Evolutionary conservation across 2,113 vertebrate species (phyloP).

Genomic region (Arenaria interpres): DNA sequence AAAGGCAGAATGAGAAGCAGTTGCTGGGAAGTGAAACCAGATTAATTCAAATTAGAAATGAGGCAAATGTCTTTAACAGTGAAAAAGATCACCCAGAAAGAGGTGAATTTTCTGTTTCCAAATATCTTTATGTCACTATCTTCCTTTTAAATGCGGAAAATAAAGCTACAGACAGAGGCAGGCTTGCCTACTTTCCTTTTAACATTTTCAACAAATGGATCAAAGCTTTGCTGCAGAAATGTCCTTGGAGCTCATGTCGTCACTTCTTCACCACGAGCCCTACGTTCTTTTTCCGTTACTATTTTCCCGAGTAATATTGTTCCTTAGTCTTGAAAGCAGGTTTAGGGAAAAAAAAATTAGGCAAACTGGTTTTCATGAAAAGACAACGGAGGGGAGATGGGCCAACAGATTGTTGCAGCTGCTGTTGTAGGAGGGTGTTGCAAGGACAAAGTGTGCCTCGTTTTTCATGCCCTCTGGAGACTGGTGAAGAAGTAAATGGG

Average conservation of each 20-base stretch:
- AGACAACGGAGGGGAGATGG: not conserved
- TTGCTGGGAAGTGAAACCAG: not conserved
- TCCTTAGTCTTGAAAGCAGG: not conserved
- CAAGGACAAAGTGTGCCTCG: accelerated
- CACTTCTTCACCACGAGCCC: not conserved
- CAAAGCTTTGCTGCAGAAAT: not conserved
- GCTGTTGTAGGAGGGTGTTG: not conserved
- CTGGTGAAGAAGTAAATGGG: not conserved
- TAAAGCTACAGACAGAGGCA: not conserved
- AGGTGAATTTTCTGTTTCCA: not conserved
- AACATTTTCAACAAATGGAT: not conserved
- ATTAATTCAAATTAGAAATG: not conserved
- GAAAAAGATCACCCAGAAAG: not conserved
- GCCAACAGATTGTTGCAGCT: not conserved
- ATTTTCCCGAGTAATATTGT: not conserved
- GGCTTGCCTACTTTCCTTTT: not conserved
- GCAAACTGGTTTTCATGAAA: not conserved
- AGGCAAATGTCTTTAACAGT: not conserved
- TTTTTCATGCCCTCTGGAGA: accelerated
- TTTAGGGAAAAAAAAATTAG: not conserved
- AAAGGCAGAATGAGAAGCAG: not conserved
- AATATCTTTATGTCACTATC: not conserved
- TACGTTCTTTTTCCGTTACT: not conserved
- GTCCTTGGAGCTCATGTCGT: accelerated
- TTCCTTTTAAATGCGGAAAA: not conserved